Percentiles rank a stretch among this genome's conserved stretches.
These are phyloP conservation scores for Crotalus viridis DNA, from an alignment of 2,113 vertebrate genomes.

Conservation along the genomic window DNA sequence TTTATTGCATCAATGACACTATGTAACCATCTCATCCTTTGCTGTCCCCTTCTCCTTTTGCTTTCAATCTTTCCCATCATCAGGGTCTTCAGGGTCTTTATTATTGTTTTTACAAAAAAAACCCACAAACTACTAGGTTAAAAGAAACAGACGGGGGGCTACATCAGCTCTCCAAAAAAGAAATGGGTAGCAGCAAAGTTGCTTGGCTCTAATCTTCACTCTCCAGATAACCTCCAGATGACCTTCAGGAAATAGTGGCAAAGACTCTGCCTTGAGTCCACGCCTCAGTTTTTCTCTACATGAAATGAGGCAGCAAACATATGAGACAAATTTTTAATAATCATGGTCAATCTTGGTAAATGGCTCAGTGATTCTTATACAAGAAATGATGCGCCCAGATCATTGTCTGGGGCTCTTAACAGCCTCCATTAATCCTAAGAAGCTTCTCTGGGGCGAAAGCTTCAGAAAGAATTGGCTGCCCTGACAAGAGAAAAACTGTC, in stretches of 20 bases:
- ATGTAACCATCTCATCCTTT: neutral
- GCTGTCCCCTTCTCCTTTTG: neutral
- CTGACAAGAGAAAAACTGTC: neutral
- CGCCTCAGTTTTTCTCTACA: neutral
- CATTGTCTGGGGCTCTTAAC: neutral
- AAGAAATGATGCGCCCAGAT: constrained; percentile 1
- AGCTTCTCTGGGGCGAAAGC: neutral
- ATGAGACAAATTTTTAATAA: neutral
- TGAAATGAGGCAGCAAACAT: neutral
- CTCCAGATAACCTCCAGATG: neutral
- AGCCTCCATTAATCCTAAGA: neutral
- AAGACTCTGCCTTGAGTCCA: neutral
- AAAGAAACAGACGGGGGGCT: neutral
- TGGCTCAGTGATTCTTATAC: neutral
- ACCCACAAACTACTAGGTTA: neutral
- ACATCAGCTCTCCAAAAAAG: neutral
- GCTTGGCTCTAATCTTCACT: neutral
- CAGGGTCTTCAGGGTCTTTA: neutral
- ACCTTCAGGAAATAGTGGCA: neutral
- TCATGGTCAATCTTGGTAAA: neutral
- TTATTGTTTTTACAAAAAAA: neutral
- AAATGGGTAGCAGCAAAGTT: neutral
- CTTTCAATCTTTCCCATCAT: neutral
- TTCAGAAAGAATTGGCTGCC: neutral
- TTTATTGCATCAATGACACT: neutral